Evolutionary conservation across 2,113 vertebrate species (phyloP), one percentile per base, ranked within the genome.

Genomic region (Myotis brandtii): DNA sequence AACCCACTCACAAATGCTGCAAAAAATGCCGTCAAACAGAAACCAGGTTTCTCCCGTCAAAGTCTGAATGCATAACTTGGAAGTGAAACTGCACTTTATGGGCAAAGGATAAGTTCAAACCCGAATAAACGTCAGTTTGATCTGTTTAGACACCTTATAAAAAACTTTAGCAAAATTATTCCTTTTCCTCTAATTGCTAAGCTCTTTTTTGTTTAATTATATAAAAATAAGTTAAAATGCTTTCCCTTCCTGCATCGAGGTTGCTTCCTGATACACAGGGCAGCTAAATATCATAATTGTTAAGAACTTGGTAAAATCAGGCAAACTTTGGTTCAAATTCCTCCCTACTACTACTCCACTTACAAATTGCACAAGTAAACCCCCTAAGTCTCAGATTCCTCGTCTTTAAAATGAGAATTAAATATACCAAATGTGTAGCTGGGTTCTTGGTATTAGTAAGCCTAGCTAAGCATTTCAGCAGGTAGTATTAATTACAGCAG

Each of bases 1-100:
- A 92, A 91, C 80, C 91, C 89, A 89, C 80, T 96, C 89, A 96
- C 75, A 94, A 92, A 96, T 81, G 69, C 27, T 89, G 18, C 77
- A 69, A 43, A 91, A 89, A 93, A 83, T 76, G 43, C 20, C 37
- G 82, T 34, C 25, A 37, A 56, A 91, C 30, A 81, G 50, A 82
- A 59, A 64, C 27, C 43, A 69, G 21, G 27, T 66, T 95, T 72
- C 40, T 73, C 9, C 52, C 34, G 34, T 43, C 27, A 86, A 54
- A 62, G 9, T 16, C 27, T 50, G 25, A 37, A 72, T 34, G 12
- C 16, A 81, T 13, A n/a, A 43, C 9, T 73, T 32, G n/a, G 18
- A 95, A 85, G 62, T 23, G 46, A 85, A 93, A 48, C 2, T 70
- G 34, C 0, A 20, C 9, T 92, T 92, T 73, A 32, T 21, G 46